A percentile compares a stretch with the other conserved stretches of the same genome.
Conservation (phyloP, 2,113 vertebrate species). For the Alethe castanea region DNA sequence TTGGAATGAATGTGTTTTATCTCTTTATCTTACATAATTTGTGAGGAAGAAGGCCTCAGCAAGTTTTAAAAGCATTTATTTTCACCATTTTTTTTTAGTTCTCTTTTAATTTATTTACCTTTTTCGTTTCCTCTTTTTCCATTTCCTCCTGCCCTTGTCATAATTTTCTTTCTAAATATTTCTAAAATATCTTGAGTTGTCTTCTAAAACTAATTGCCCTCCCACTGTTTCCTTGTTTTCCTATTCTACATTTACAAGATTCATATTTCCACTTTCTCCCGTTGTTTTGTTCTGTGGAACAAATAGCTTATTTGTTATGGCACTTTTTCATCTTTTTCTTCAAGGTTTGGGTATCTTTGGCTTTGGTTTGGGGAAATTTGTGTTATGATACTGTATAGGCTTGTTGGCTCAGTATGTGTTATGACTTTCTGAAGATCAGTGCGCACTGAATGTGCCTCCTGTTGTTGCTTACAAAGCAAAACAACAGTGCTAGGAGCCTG, state of each 20-base stretch:
- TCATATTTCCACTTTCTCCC: not conserved
- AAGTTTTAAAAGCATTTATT: not conserved
- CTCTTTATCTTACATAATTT: not conserved
- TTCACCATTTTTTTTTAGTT: not conserved
- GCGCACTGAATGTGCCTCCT: not conserved
- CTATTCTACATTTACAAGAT: not conserved
- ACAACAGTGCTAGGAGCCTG: not conserved
- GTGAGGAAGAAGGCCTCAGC: not conserved
- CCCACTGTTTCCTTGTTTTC: not conserved
- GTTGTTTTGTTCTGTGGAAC: not conserved
- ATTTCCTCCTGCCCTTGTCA: not conserved
- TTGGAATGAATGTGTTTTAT: not conserved
- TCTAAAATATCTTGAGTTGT: not conserved
- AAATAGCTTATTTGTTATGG: not conserved
- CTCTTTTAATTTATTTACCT: not conserved
- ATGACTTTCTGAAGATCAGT: not conserved
- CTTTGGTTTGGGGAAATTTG: not conserved
- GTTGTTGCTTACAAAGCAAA: not conserved
- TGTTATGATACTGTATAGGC: not conserved
- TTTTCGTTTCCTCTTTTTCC: not conserved
- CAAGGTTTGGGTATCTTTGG: not conserved
- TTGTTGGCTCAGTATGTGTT: not conserved
- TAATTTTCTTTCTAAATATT: slow-evolving; percentile 10
- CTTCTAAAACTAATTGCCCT: not conserved
- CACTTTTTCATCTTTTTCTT: not conserved